These are phyloP conservation scores for Oplegnathus fasciatus DNA, from an alignment of 2,113 vertebrate genomes.

Conservation along the genomic window DNA sequence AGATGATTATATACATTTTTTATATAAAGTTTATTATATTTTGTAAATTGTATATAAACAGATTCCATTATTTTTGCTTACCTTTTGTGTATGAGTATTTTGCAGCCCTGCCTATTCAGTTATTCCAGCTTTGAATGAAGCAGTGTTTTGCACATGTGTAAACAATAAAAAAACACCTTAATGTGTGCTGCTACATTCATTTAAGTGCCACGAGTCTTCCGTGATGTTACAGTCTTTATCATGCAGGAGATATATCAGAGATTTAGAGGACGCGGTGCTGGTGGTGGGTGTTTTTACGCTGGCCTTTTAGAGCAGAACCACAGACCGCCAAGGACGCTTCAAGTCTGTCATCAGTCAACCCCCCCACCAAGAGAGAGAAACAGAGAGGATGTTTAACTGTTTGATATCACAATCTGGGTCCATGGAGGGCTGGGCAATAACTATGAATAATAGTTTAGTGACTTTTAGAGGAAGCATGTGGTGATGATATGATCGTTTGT, in stretches of 20 bases:
- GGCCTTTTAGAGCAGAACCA: conserved; percentile 55
- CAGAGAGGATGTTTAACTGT: conserved; percentile 35
- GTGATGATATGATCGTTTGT: background rate
- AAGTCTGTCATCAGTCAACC: conserved; percentile 59
- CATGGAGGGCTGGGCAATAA: background rate
- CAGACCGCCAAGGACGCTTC: conserved; percentile 70
- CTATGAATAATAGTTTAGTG: background rate
- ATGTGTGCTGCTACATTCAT: conserved; percentile 77
- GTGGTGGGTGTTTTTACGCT: background rate
- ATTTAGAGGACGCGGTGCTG: background rate
- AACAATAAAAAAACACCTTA: conserved; percentile 80
- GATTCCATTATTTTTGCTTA: conserved; percentile 80
- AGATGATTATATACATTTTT: conserved; percentile 80
- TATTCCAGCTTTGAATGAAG: conserved; percentile 81
- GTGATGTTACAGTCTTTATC: background rate
- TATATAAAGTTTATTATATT: conserved; percentile 89
- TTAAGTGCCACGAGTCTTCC: conserved; percentile 28
- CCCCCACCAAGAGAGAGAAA: conserved; percentile 51
- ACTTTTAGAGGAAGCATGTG: background rate
- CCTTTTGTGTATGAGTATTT: conserved; percentile 66
- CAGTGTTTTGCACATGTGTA: conserved; percentile 84
- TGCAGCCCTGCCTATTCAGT: conserved; percentile 72
- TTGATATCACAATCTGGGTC: conserved; percentile 28
- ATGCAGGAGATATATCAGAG: background rate
- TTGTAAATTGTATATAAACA: conserved; percentile 96